Base-by-base conservation (phyloP, 2,888 invertebrate genomes). In the Melanchra persicariae region DNA sequence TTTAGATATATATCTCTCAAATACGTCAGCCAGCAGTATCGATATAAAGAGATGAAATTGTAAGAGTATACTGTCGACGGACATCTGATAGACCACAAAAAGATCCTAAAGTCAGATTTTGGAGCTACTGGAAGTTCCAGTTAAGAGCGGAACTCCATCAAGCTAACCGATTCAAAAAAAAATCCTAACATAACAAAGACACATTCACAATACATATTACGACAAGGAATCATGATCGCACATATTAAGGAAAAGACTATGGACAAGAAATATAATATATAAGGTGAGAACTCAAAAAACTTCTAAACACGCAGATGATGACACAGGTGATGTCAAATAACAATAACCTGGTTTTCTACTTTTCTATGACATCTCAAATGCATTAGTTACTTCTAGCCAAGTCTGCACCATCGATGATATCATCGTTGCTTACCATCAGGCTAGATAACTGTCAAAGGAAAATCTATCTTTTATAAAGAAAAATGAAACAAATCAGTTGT, bases 401-500 rank as follows among this genome's bases (percentile, higher is more conserved):
- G 12, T 19, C 10, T 19, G 2, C 2, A 17, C 30, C n/a, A 34
- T 57, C 15, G 12, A 7, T 9, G 4, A 52, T 17, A 2, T 12
- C 34, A 57, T 22, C 47, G 10, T 47, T 9, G 15, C 19, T 59
- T 26, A 26, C 34, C 10, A 12, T 37, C 12, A 19, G 3, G 26
- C 15, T 10, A 52, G 45, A 30, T 61, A 43, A 12, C 8, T 26
- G 51, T 22, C 37, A 45, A 17, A 17, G 9, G 10, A 43, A n/a
- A 43, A 30, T 17, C 2, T 22, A 26, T 45, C 8, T 24, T 51
- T 26, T 43, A n/a, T 22, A 45, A 72, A 45, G 15, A 65, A 74
- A 64, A 62, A 60, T 72, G 2, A 24, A 60, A 59, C 57, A 63
- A 77, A 74, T 70, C 64, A 67, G 52, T 77, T 69, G 22, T 45